These are phyloP conservation scores for Gymnothorax javanicus DNA, from an alignment of 2,797 vertebrate species.

Conservation along the genomic window DNA sequence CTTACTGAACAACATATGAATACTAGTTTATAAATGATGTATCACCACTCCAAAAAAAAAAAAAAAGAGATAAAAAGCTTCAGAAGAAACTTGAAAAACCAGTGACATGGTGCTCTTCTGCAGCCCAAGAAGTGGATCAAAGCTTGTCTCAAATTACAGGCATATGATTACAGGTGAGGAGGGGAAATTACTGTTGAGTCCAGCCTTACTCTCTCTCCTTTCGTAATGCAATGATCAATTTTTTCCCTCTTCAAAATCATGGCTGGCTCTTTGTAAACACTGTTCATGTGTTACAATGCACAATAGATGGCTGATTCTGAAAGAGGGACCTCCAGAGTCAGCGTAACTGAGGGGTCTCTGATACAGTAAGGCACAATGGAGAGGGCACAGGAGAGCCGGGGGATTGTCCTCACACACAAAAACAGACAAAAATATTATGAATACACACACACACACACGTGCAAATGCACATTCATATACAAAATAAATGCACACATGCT, in stretches of 20 bases:
- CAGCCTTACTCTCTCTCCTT: neutral
- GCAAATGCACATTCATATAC: conserved; percentile 13
- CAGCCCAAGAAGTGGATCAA: neutral
- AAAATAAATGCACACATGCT: neutral
- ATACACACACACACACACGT: neutral
- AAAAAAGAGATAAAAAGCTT: no score
- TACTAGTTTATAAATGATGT: neutral
- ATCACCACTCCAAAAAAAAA: no score
- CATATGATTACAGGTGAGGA: neutral
- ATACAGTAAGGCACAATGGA: conserved; percentile 34
- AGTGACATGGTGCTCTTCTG: no score
- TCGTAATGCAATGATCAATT: neutral
- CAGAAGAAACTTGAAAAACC: no score
- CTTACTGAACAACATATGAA: neutral
- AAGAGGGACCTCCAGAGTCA: conserved; percentile 43
- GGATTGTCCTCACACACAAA: conserved; percentile 10
- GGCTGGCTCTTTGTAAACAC: neutral
- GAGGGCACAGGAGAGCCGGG: conserved; percentile 5
- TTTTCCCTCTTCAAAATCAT: neutral
- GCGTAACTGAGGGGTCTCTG: conserved; percentile 31
- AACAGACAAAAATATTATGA: neutral
- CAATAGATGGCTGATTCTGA: conserved; percentile 41
- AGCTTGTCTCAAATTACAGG: neutral
- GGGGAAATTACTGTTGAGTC: neutral
- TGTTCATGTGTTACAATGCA: no score